Evolutionary conservation across 2,797 vertebrate species (phyloP).

Genomic region (Lagorchestes hirsutus): DNA sequence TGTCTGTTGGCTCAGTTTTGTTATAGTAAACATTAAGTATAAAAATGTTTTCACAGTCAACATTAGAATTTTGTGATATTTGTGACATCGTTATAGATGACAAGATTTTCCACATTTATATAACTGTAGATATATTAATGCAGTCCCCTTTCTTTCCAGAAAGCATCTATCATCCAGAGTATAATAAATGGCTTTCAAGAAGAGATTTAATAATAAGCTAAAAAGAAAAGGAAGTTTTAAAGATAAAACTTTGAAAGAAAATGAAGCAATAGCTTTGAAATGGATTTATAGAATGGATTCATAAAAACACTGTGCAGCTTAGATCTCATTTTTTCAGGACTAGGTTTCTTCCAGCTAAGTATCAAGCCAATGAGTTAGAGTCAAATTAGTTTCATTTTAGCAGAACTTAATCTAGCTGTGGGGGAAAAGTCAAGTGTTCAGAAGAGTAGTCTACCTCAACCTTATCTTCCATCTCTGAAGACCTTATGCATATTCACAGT

Average conservation of each 20-base stretch:
- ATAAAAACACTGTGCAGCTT: neutral
- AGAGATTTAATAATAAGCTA: slow-evolving; percentile 65
- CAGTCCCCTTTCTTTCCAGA: slow-evolving; percentile 49
- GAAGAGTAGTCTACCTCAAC: neutral
- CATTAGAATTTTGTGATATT: slow-evolving; percentile 54
- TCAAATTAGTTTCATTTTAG: neutral
- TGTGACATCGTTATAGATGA: slow-evolving; percentile 64
- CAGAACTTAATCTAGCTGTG: neutral
- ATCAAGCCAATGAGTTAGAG: neutral
- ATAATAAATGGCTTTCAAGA: slow-evolving; percentile 64
- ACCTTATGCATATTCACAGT: neutral
- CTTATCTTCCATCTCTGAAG: neutral
- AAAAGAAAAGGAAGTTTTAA: slow-evolving; percentile 62
- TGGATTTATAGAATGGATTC: neutral
- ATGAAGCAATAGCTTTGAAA: neutral
- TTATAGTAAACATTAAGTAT: slow-evolving; percentile 33
- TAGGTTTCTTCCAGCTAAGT: neutral
- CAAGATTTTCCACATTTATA: slow-evolving; percentile 34
- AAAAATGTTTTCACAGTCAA: slow-evolving; percentile 27
- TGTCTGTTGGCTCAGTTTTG: slow-evolving; percentile 1
- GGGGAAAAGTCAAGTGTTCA: neutral
- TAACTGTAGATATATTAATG: slow-evolving; percentile 52
- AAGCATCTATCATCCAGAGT: slow-evolving; percentile 58
- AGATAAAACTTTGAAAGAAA: slow-evolving; percentile 54
- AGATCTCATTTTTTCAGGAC: neutral